Conservation (phyloP, 2,113 vertebrate species). For the Tringa solitaria region DNA sequence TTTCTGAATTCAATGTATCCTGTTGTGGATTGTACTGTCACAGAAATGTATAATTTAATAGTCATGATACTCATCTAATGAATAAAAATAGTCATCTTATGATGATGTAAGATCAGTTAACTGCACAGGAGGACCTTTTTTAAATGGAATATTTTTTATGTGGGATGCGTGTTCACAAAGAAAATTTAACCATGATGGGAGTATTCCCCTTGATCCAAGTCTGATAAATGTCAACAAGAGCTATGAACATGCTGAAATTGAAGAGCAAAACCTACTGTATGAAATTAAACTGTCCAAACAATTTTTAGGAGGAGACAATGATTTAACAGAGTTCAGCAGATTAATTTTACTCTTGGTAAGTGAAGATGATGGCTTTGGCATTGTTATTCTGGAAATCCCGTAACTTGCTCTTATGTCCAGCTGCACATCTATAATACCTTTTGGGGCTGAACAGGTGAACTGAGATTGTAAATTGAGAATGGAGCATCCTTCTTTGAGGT, state of each 20-base stretch:
- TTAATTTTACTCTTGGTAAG: neutral
- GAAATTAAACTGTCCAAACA: slow-evolving; percentile 1
- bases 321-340: neutral
- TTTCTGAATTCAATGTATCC: neutral
- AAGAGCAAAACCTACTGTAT: neutral
- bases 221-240: slow-evolving; percentile 6
- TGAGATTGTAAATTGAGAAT: neutral
- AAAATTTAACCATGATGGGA: neutral
- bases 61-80: neutral
- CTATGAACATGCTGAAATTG: neutral
- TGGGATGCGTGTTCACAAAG: neutral
- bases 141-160: neutral
- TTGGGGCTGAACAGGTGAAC: neutral
- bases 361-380: neutral
- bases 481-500: neutral
- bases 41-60: neutral
- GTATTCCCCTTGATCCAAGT: neutral
- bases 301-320: neutral
- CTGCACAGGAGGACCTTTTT: neutral
- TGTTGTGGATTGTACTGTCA: neutral
- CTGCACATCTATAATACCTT: neutral
- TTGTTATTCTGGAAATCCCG: neutral
- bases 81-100: neutral
- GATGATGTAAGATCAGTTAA: neutral
- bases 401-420: neutral